Evolutionary conservation across 2,113 vertebrate species (phyloP).

Genomic region (Ivindomyrus marchei): DNA sequence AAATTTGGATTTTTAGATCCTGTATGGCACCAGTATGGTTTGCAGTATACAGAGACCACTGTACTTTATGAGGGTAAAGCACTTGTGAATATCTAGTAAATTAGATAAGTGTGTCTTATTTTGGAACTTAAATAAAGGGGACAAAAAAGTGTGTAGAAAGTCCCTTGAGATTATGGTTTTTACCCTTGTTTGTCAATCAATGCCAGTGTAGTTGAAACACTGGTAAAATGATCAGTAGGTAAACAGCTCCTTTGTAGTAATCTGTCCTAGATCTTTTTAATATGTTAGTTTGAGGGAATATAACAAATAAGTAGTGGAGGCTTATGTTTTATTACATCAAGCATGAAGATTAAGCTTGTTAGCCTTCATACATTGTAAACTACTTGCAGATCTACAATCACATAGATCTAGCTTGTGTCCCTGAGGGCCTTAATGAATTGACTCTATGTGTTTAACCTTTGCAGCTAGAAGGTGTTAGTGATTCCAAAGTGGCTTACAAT

Average conservation of each 20-base stretch:
- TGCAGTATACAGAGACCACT: background rate
- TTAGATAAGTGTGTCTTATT: background rate
- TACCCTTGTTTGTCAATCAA: background rate
- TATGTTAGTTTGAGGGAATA: background rate
- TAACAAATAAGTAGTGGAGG: background rate
- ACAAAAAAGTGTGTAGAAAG: background rate
- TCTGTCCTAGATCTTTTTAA: background rate
- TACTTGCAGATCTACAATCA: conserved; percentile 14
- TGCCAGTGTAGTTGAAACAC: background rate
- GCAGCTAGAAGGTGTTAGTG: conserved; percentile 24
- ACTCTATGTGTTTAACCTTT: conserved; percentile 45
- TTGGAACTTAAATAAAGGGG: background rate
- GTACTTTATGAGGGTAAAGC: background rate
- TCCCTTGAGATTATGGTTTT: background rate
- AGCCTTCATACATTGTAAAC: background rate
- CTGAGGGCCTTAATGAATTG: conserved; percentile 35
- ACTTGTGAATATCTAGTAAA: background rate
- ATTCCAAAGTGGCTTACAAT: conserved; percentile 34
- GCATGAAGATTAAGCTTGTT: background rate
- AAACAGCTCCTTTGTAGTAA: background rate
- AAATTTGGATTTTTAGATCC: background rate
- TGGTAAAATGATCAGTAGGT: background rate
- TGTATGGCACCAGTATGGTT: background rate
- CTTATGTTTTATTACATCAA: background rate
- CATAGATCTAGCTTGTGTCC: conserved; percentile 31